Base-by-base conservation (phyloP, 2,113 vertebrate species). In the Micronycteris hirsuta region DNA sequence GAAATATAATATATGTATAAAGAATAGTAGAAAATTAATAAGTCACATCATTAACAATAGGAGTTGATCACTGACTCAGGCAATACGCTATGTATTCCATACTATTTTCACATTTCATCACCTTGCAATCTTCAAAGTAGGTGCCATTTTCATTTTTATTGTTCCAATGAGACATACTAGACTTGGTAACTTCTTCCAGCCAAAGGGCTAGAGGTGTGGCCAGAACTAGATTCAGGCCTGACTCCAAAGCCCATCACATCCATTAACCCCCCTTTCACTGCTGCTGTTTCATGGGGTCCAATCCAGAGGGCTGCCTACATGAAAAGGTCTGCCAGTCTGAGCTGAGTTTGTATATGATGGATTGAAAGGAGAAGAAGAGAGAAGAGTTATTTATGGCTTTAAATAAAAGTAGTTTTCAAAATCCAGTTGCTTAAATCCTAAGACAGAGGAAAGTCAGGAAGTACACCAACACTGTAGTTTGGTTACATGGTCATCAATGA, bases 351-450 rank as follows among this genome's bases (percentile, higher is more conserved):
- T 13, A 43, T 47, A 26, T 47, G 19, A 86, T 45, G 38, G 22
- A 24, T 15, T 41, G 28, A 77, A 86, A 93, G 45, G 33, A 58
- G 17, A 73, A 16, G 5, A 12, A 14, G 41, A 58, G 2, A 9
- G 7, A n/a, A 86, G n/a, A n/a, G 14, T 1, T 68, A 16, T 83
- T 74, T 41, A 65, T 3, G 17, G 26, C 38, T 67, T 92, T 38
- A 86, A 87, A 19, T 68, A 65, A 83, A 95, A 87, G 10, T 68
- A 22, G 7, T 77, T 95, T 93, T 85, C 41, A 45, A 61, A 82
- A 54, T 43, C 19, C 20, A 56, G n/a, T 16, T 61, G 5, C 36
- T 88, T 74, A 84, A 52, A 33, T 38, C 17, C 7, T 41, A 56
- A 43, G 14, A 14, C 52, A 73, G 20, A 77, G 58, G 82, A 94